Evolutionary conservation across 2,797 vertebrate species (phyloP), one percentile per base, ranked within the genome.

Genomic region (Falco columbarius): DNA sequence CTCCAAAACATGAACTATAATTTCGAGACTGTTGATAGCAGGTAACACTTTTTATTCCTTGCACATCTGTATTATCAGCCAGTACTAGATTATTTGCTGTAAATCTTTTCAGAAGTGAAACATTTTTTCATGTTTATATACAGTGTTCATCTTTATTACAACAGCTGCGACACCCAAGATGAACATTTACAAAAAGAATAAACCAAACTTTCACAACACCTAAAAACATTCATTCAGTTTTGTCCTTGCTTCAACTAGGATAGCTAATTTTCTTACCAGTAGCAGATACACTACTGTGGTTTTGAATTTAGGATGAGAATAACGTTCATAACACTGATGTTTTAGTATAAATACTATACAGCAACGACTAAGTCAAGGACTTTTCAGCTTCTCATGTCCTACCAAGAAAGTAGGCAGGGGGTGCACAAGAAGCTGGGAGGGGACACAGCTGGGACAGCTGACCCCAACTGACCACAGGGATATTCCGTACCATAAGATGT

Each of bases 211-310:
- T 10, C 14, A 26, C 2, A 72, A 58, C 5, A 56, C 8, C 4
- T 29, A 6, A 7, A 91, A 55, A 17, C 2, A 4, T 38, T 66
- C 7, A 32, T 22, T 42, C 30, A 26, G 21, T 16, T 76, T 93
- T 8, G 23, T 12, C 24, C 36, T 52, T 4, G 19, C 68, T 51
- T 89, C 44, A 30, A 42, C 29, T 63, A 55, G 15, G 42, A 56
- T 2, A 36, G 46, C 26, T 38, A 74, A 46, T 56, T 40, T 32
- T 18, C 24, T 32, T 84, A 4, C 40, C 61, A 56, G 38, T 34
- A 40, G 14, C 29, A 38, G 24, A 14, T 18, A 47, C 3, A 58
- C 7, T 0, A 0, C 15, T 58, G 1, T 34, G 15, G 15, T 18
- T 74, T 63, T 74, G 29, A n/a, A 29, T 22, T 74, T 18, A 40